Conservation (phyloP, 2,797 vertebrate genomes). For the Streptopelia turtur region DNA sequence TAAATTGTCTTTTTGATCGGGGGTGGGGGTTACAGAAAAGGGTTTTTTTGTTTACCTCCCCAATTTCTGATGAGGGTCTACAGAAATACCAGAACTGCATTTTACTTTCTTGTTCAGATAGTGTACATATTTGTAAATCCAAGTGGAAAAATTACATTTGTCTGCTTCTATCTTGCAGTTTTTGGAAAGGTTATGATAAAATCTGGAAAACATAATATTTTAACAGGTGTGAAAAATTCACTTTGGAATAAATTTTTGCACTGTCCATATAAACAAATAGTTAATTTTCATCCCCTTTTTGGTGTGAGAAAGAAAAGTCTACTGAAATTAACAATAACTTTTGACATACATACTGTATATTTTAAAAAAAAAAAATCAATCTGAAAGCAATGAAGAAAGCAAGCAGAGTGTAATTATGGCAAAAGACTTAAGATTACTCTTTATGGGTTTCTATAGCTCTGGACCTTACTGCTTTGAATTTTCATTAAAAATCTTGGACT, state of each 20-base stretch:
- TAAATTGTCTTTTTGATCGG: not conserved
- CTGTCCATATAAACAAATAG: not conserved
- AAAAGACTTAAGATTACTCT: not conserved
- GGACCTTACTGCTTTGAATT: not conserved
- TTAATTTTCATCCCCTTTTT: not conserved
- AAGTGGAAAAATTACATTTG: not conserved
- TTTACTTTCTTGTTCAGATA: not conserved
- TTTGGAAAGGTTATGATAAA: not conserved
- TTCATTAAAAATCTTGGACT: not conserved
- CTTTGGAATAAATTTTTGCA: not conserved
- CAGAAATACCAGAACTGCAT: not conserved
- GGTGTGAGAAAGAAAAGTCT: not conserved
- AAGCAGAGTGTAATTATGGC: not conserved
- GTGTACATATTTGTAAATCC: not conserved
- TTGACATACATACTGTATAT: not conserved
- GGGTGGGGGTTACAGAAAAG: not conserved
- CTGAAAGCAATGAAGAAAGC: not conserved
- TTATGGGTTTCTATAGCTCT: not conserved
- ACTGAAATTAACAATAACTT: not conserved
- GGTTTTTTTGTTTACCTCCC: not conserved
- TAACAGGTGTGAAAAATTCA: not conserved
- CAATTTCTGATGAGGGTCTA: not conserved
- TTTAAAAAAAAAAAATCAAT: not conserved
- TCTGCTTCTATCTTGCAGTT: not conserved
- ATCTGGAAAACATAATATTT: not conserved